Base-by-base conservation (phyloP, 2,797 vertebrate genomes). In the Gambelia wislizenii region DNA sequence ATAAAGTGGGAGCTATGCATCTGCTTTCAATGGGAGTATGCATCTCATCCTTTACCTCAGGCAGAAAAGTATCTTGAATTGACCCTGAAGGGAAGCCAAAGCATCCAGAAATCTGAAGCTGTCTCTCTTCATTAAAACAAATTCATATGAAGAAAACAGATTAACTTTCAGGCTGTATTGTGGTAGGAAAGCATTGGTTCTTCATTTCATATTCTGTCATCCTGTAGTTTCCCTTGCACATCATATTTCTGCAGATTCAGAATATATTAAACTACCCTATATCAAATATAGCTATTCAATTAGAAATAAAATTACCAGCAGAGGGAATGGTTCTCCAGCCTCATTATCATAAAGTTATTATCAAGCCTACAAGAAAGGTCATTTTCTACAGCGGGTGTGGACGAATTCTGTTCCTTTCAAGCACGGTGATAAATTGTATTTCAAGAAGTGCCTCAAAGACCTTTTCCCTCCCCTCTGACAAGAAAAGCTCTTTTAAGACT, bases 321-420 rank as follows among this genome's bases (percentile, higher is more conserved):
- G 18, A 67, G 54, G 69, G 78, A 89, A 89, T 86, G 69, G 78
- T 81, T 86, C 79, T 76, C 78, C 18, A 67, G 78, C 77, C 72
- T 89, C 89, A 89, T 89, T 89, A 86, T 82, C 78, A 86, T 86
- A 86, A 89, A 89, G 70, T 89, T 86, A 89, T 89, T 76, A 86
- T 86, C 84, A 76, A 49, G n/a, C 56, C 52, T 82, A 44, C 69
- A 82, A 86, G 69, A 89, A 89, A 89, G 89, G 89, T 83, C 78
- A 89, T 86, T 85, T 85, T 81, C 54, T 89, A 82, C 84, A 86
- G 56, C 70, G 75, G 78, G 69, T n/a, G 52, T 81, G 56, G 78
- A 67, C 76, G 89, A 89, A 89, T 88, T 88, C 56, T 25, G 4
- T 47, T 83, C 80, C 59, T 80, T 83, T 88, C 87, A 75, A 83